Evolutionary conservation across 2,113 vertebrate species (phyloP), one percentile per base, ranked within the genome.

Genomic region (Malurus elegans): DNA sequence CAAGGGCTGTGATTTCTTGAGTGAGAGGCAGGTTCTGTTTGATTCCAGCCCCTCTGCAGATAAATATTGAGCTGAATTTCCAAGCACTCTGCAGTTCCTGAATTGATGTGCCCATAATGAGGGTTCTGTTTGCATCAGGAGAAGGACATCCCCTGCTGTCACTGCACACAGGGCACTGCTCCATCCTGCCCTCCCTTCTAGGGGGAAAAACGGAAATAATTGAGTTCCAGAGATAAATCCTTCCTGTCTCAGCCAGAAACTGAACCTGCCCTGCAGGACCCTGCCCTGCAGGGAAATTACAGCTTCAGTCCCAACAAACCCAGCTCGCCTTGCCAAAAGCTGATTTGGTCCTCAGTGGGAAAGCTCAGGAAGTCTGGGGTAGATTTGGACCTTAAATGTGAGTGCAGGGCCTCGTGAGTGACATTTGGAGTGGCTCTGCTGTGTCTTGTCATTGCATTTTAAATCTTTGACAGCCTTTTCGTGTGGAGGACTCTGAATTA

Each of bases 401-500:
- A 13, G 45, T 10, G 4, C 36, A 54, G 28, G 17, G 34, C 32
- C 50, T 47, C 32, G 18, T 2, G 18, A 73, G 79, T 29, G 60
- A 13, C n/a, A 8, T 25, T 34, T 78, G 54, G 20, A 29, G 31
- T 29, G 12, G 26, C 20, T 18, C 2, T 32, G 34, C 8, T 31
- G 15, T 5, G 5, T 58, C 16, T 24, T 26, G 6, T 18, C 6
- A 24, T 32, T 85, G n/a, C 16, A 20, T 14, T 10, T 18, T 21
- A 44, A 61, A 4, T 34, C 17, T 81, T 64, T 51, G 60, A 16
- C n/a, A 16, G 18, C 8, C 4, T 32, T 8, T 5, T 36, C 56
- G 20, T 47, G 48, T 32, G n/a, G 26, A 20, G n/a, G 26, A 20
- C n/a, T 9, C 24, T 1, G 2, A 50, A 19, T 5, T 1, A 4